Percentiles rank a stretch among this genome's conserved stretches.
phyloP scores from a whole-genome alignment of 1,140 invertebrate species.

The Apis mellifera region DNA sequence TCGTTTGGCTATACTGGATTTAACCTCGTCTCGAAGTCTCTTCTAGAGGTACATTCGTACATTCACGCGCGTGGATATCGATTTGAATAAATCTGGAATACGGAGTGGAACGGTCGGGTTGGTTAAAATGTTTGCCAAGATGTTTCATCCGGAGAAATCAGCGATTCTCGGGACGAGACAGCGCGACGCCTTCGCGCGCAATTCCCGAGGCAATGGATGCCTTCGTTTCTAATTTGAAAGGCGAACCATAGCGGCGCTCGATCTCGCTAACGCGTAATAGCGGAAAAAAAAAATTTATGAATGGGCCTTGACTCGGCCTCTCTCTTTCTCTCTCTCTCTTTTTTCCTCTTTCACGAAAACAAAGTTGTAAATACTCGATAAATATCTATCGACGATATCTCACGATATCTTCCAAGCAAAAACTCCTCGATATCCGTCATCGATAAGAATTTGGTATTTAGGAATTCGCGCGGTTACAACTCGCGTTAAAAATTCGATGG shows the following conservation, averaged over 20 bases:
- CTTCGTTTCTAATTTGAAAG: conserved; percentile 21
- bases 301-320: background rate
- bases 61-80: no score
- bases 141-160: conserved; percentile 56
- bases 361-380: background rate
- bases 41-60: no score
- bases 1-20: no score
- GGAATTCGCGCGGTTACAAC: no score
- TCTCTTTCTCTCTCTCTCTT: background rate
- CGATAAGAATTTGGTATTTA: no score
- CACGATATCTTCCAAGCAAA: no score
- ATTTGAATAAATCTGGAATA: no score
- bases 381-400: background rate
- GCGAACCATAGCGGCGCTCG: background rate
- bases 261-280: background rate
- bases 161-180: conserved; percentile 68
- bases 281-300: conserved; percentile 11
- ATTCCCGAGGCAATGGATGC: conserved; percentile 7
- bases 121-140: no score
- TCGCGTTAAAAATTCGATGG: background rate
- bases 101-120: no score
- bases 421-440: no score
- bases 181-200: conserved; percentile 65
- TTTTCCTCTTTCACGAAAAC: background rate
- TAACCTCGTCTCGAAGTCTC: no score